A percentile compares a stretch with the other conserved stretches of the same genome.
phyloP scores from a whole-genome alignment of 2,888 invertebrate species.

The Phania funesta region DNA sequence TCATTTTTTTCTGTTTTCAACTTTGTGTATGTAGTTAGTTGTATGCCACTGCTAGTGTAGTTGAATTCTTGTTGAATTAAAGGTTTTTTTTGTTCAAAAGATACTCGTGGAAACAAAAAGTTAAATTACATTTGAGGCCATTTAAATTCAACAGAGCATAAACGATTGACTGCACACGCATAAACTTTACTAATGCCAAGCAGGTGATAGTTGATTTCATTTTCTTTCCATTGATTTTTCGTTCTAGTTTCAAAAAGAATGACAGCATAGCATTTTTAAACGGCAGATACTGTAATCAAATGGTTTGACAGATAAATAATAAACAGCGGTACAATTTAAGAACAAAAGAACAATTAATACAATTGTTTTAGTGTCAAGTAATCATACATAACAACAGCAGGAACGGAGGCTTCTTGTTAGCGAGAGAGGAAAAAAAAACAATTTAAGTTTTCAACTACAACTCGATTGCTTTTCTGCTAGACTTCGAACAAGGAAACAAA shows the following conservation, averaged over 20 bases:
- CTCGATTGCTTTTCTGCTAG: not conserved
- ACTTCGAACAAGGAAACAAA: not conserved
- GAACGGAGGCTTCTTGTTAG: not conserved
- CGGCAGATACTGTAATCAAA: not conserved
- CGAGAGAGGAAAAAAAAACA: not conserved
- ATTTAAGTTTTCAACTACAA: slow-evolving; percentile 8
- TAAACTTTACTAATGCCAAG: not conserved
- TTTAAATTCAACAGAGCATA: slow-evolving; percentile 32
- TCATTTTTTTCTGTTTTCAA: not conserved
- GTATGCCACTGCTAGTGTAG: too few relatives aligned
- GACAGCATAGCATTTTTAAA: not conserved
- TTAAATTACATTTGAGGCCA: slow-evolving; percentile 33
- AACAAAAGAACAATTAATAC: not conserved
- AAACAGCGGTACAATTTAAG: not conserved
- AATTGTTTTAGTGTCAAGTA: not conserved
- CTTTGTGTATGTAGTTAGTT: not conserved
- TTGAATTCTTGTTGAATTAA: too few relatives aligned
- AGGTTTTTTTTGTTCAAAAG: too few relatives aligned
- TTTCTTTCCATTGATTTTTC: not conserved
- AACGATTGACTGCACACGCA: slow-evolving; percentile 8
- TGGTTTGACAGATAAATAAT: not conserved
- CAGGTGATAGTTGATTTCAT: slow-evolving; percentile 1
- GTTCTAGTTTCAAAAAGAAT: not conserved
- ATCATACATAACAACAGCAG: not conserved
- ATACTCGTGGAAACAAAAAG: too few relatives aligned